Evolutionary conservation across 2,113 vertebrate genomes (phyloP).

Genomic region (Ginglymostoma cirratum): DNA sequence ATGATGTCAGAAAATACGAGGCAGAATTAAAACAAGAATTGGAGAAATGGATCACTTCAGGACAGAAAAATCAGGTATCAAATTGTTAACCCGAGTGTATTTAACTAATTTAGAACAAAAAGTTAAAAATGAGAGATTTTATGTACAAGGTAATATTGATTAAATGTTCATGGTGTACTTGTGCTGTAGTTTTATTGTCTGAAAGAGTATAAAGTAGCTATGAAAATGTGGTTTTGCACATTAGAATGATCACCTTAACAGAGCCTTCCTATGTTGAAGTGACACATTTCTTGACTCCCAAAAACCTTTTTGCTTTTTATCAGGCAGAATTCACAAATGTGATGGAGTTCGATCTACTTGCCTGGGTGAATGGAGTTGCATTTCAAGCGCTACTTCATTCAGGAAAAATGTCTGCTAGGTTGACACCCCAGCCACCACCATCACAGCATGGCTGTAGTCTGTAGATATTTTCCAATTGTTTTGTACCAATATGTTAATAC

Average conservation of each 20-base stretch:
- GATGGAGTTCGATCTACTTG: background rate
- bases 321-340: background rate
- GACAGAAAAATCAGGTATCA: slow-evolving; percentile 49
- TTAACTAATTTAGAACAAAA: background rate
- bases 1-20: slow-evolving; percentile 53
- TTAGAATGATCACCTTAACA: background rate
- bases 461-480: background rate
- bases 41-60: slow-evolving; percentile 49
- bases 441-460: background rate
- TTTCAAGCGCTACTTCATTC: background rate
- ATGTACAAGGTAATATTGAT: background rate
- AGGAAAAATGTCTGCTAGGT: background rate
- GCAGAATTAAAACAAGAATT: slow-evolving; percentile 55
- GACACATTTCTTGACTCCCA: background rate
- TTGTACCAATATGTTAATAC: too few relatives aligned
- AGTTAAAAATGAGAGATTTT: background rate
- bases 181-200: background rate
- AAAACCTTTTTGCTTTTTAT: background rate
- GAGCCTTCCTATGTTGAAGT: background rate
- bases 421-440: background rate
- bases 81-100: background rate
- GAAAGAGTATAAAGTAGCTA: background rate
- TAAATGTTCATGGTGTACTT: background rate
- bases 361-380: background rate
- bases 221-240: background rate